Evolutionary conservation across 2,888 invertebrate species (phyloP), one percentile per base, ranked within the genome.

Genomic region (Ditula angustiorana): DNA sequence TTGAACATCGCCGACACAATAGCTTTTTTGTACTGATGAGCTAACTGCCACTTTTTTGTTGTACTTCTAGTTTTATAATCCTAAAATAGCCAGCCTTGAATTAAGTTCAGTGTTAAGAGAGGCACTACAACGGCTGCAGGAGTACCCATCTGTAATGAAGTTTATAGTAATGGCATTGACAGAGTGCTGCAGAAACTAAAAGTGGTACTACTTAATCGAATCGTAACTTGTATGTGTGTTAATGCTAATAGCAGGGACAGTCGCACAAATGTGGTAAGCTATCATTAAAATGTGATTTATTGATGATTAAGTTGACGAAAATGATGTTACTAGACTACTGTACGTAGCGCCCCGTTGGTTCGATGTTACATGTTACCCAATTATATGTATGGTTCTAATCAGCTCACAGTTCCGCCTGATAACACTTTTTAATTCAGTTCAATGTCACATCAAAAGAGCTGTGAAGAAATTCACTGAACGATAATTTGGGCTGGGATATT

Each of bases 281-380:
- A 69, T 73, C 83, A 88, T 91, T 89, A 88, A 90, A 89, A 87
- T 77, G 74, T 79, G 67, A 88, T 88, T 88, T 87, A 86, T 85
- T 78, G 83, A 80, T 81, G 73, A 85, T 86, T 84, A 78, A 78
- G 70, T 71, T 75, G 78, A 79, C 77, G 72, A 78, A 35, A 84
- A 81, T 79, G 79, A 84, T 84, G 85, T 79, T 81, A 83, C 78
- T 76, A 79, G 76, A 74, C 74, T 75, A 79, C 80, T 78, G 75
- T 74, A 75, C 73, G 72, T 76, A 71, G 69, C 77, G 77, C 79
- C 74, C 79, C 71, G 80, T 80, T 77, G 80, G 72, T 72, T 77
- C 66, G 65, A 72, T 59, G 76, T 88, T 87, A 84, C 88, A 72
- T 59, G 76, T 88, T 87, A 84, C 88, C 85, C 86, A 88, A 89